Base-by-base conservation (phyloP, 1,140 invertebrate species). In the Dendroctonus ponderosae region DNA sequence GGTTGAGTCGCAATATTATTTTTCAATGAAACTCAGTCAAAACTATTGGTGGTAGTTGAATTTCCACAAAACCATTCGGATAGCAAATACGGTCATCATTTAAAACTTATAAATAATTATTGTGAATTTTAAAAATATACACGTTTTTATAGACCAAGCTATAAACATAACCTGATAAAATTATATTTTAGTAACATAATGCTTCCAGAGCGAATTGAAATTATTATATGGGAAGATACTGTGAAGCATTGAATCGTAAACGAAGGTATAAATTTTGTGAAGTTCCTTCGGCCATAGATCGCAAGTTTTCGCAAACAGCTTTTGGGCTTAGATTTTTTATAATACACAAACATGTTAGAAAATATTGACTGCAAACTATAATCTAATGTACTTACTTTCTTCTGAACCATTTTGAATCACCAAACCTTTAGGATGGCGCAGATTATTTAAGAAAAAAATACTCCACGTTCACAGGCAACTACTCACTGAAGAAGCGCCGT, bases 11-110 rank as follows among this genome's bases (percentile, higher is more conserved):
- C 39, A 46, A 60, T 64, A 44, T 42, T 12, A 40, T 41, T 15
- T 12, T 49, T 39, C 38, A 8, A 50, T 26, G 43, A 52, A 51
- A 46, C 14, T 72, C 63, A 70, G 68, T 59, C 39, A 12, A 62
- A 61, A 68, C 66, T 69, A 59, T 68, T 71, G 71, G 72, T 73
- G 69, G 72, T 74, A 74, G 69, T 58, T 51, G 58, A 63, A 56
- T 74, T 68, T 66, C 41, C 69, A 71, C 7, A 9, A 72, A 54
- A 59, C 37, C 60, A 54, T 67, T 69, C 69, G 59, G 72, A 73
- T 75, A 76, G 74, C 74, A 74, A 75, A 75, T 74, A 76, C 74
- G 44, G 68, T 72, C 70, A 73, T 74, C 73, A 76, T 74, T 50
- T 53, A 56, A 48, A 49, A 39, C 9, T 38, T 3, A 8, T 11